Conservation (phyloP, 2,888 invertebrate genomes). For the Apoda limacodes region DNA sequence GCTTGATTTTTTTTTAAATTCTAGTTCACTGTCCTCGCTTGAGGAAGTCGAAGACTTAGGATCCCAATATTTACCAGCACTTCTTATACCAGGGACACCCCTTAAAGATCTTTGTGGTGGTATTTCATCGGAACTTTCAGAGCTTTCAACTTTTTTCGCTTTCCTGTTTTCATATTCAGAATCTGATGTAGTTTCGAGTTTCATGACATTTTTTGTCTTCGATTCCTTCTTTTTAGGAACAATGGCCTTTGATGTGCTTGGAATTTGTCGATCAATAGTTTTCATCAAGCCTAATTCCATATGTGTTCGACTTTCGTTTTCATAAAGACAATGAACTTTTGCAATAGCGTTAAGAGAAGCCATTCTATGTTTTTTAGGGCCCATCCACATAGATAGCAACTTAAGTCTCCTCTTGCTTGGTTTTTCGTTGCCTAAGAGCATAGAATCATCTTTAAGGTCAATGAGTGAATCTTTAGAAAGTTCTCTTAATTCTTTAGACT, state of each 20-base stretch:
- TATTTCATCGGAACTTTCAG: constrained; percentile 68
- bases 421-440: constrained; percentile 45
- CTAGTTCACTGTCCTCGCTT: constrained; percentile 65
- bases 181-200: constrained; percentile 58
- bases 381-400: constrained; percentile 77
- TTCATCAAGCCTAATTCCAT: constrained; percentile 71
- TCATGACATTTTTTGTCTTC: constrained; percentile 49
- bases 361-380: constrained; percentile 86
- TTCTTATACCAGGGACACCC: constrained; percentile 80
- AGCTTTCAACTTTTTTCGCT: constrained; percentile 52
- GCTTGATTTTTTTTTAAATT: constrained; percentile 44
- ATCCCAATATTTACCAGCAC: constrained; percentile 87
- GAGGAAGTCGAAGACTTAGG: constrained; percentile 77
- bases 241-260: constrained; percentile 62
- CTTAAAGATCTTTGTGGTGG: constrained; percentile 71
- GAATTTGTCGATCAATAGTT: constrained; percentile 54
- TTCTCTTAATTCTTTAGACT: constrained; percentile 56
- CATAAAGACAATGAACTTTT: constrained; percentile 91
- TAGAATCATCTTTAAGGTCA: constrained; percentile 50
- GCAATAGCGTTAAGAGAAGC: constrained; percentile 90
- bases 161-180: constrained; percentile 58
- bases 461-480: constrained; percentile 56
- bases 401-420: constrained; percentile 67
- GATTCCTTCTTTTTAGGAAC: constrained; percentile 53
- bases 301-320: constrained; percentile 85